A percentile compares a stretch with the other conserved stretches of the same genome.
phyloP scores from a whole-genome alignment of 2,113 vertebrate species.

The human region GRCh38 chr11:2992001-2992500 shows the following conservation, averaged over 20 bases:
- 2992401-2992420: conserved; percentile 64
- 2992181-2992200: neutral
- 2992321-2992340: conserved; percentile 62
- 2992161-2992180: neutral
- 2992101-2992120: neutral
- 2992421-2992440: conserved; percentile 66
- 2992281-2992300: neutral
- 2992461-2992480: neutral
- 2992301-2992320: conserved; percentile 75
- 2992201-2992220: neutral
- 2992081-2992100: neutral
- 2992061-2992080: too few relatives aligned
- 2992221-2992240: neutral
- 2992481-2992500: too few relatives aligned
- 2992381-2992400: conserved; percentile 59
- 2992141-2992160: neutral
- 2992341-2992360: conserved; percentile 59
- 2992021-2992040: neutral
- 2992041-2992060: neutral
- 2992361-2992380: conserved; percentile 45
- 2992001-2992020: too few relatives aligned
- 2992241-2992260: neutral
- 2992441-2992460: neutral
- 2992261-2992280: conserved; percentile 14
- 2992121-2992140: neutral